Percentiles rank a stretch among this genome's conserved stretches.
Evolutionary conservation across 1,140 invertebrate genomes (phyloP).

Genomic region (Drosophila busckii): DNA sequence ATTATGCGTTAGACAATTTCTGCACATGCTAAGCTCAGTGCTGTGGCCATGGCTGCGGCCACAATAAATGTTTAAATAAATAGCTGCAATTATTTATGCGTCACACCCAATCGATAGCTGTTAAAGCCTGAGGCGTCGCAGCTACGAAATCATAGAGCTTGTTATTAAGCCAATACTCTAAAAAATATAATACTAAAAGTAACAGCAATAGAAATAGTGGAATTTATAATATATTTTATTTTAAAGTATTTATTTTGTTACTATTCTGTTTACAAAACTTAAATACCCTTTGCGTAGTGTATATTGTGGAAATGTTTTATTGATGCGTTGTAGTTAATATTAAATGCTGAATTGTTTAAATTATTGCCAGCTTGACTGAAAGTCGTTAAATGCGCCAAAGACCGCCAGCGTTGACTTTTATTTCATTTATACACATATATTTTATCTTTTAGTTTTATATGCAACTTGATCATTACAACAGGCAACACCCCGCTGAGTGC

Average conservation of each 20-base stretch:
- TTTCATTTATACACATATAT: conserved; percentile 2
- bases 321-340: conserved; percentile 42
- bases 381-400: conserved; percentile 15
- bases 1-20: conserved; percentile 61
- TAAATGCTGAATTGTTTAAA: conserved; percentile 34
- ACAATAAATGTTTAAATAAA: conserved; percentile 56
- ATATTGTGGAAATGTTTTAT: conserved; percentile 33
- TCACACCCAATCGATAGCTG: conserved; percentile 58
- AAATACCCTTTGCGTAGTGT: not conserved
- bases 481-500: too few species aligned
- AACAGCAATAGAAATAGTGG: too few species aligned
- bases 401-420: conserved; percentile 26
- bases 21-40: conserved; percentile 34
- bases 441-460: too few species aligned
- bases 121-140: conserved; percentile 8
- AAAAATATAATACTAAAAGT: too few species aligned
- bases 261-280: too few species aligned
- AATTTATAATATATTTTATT: too few species aligned
- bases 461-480: too few species aligned
- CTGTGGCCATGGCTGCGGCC: conserved; percentile 2
- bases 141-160: not conserved
- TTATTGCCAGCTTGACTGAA: conserved; percentile 19
- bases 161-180: too few species aligned
- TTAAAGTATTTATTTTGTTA: not conserved
- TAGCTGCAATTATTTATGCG: conserved; percentile 66